Base-by-base conservation (phyloP, 2,797 vertebrate species). In the Hypotaenidia philippensis region DNA sequence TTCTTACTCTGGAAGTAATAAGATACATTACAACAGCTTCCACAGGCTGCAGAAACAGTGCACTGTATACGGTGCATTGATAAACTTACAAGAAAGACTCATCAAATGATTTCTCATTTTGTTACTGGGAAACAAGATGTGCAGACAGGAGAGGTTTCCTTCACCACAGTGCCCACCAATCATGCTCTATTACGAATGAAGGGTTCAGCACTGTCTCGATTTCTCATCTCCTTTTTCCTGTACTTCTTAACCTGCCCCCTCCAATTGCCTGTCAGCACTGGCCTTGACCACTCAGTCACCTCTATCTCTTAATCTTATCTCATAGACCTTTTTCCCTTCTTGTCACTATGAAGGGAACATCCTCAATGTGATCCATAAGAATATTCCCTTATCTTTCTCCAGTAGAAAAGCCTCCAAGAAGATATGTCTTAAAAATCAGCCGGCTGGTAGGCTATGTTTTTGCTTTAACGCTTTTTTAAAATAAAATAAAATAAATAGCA, bases 71-170 rank as follows among this genome's bases (percentile, higher is more conserved):
- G 60, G 61, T 19, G 49, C 18, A 41, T 20, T 31, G 57, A 85
- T 36, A 81, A 95, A 75, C 57, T 90, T 92, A 77, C 41, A 91
- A 83, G 75, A 89, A 96, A 78, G 61, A n/a, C 15, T 64, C 40
- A 22, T 85, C 57, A 86, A 61, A 89, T 61, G 53, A 55, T 61
- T 78, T 86, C 55, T 88, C 20, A 36, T 75, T 70, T 74, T 79
- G 27, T 89, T 79, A 69, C 45, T 68, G 45, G 68, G 72, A 88
- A 94, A 81, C 14, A 70, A 85, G 64, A 50, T 21, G 52, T 15
- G 32, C 19, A 61, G 49, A 70, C 49, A 49, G 63, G 38, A 64
- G 13, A 41, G 8, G 4, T 23, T 84, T 64, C 31, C 68, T 66
- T 64, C 44, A 85, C 56, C 60, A 57, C 26, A 80, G 13, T 53